Evolutionary conservation across 2,888 invertebrate species (phyloP).

Genomic region (Apodemia zela): DNA sequence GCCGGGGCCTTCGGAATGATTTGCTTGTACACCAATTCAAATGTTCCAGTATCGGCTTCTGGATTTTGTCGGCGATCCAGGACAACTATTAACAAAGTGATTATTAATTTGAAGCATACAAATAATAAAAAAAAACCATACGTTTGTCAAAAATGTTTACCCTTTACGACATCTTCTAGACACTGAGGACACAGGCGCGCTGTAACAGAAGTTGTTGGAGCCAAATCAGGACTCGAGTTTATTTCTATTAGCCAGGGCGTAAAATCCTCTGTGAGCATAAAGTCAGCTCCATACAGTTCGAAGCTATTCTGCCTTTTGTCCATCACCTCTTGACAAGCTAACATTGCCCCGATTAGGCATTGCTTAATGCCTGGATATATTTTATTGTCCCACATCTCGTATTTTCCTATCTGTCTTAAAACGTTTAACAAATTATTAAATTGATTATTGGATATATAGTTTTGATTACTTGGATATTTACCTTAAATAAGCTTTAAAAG

Average conservation of each 20-base stretch:
- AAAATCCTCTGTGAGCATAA: constrained; percentile 93
- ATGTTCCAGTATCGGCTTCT: constrained; percentile 89
- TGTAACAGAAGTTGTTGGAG: constrained; percentile 94
- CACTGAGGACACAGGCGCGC: constrained; percentile 92
- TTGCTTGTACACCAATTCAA: constrained; percentile 90
- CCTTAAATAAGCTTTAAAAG: constrained; percentile 87
- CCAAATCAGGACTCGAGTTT: constrained; percentile 95
- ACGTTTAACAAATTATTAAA: constrained; percentile 36
- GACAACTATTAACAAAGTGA: constrained; percentile 81
- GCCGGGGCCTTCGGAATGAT: constrained; percentile 88
- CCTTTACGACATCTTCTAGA: constrained; percentile 94
- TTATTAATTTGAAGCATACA: not conserved
- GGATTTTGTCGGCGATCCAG: constrained; percentile 86
- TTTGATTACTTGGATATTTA: constrained; percentile 45
- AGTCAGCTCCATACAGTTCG: constrained; percentile 97
- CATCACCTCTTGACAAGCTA: constrained; percentile 93
- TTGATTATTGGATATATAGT: constrained; percentile 20
- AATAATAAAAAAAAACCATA: not conserved
- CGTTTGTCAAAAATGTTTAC: constrained; percentile 59
- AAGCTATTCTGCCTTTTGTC: constrained; percentile 90
- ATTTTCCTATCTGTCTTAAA: constrained; percentile 85
- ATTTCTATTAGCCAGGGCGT: constrained; percentile 97
- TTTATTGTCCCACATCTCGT: constrained; percentile 89
- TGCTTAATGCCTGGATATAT: constrained; percentile 95
- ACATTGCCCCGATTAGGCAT: constrained; percentile 87